These are phyloP conservation scores for Zaprionus obscuricornis DNA, from an alignment of 2,888 invertebrate species.

Conservation along the genomic window DNA sequence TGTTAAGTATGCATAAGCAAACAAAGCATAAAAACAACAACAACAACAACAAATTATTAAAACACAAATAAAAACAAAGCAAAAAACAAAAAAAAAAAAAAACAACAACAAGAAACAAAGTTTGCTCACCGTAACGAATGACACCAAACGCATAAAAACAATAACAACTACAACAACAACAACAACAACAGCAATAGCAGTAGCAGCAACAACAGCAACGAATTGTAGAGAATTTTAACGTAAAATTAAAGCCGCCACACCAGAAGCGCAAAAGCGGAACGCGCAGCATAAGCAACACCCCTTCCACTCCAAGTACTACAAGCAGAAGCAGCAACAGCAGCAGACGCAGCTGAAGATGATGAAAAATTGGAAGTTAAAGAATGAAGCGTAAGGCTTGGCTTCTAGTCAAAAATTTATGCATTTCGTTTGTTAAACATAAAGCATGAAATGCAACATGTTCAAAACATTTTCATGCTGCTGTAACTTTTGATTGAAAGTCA, in stretches of 20 bases:
- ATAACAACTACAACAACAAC: no score
- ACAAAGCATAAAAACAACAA: conserved; percentile 42
- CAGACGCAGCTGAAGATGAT: no score
- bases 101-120: conserved; percentile 14
- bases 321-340: not conserved
- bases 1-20: conserved; percentile 23
- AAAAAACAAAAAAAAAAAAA: conserved; percentile 2
- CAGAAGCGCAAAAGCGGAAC: conserved; percentile 39
- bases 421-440: no score
- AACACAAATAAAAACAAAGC: no score
- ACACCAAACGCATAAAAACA: conserved; percentile 50
- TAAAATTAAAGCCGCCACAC: conserved; percentile 7
- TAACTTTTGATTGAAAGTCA: no score
- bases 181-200: conserved; percentile 10
- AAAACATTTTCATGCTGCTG: no score
- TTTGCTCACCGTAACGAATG: conserved; percentile 64
- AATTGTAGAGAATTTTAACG: not conserved
- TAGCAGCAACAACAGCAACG: conserved; percentile 10
- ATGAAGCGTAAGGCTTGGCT: no score
- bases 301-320: no score
- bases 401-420: no score
- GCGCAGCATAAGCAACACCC: conserved; percentile 22
- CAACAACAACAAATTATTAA: conserved; percentile 15
- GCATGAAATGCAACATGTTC: no score
- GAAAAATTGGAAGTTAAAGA: no score